A percentile compares a stretch with the other conserved stretches of the same genome.
These are phyloP conservation scores for Andrena hattorfiana DNA, from an alignment of 2,888 invertebrate species.

Conservation along the genomic window DNA sequence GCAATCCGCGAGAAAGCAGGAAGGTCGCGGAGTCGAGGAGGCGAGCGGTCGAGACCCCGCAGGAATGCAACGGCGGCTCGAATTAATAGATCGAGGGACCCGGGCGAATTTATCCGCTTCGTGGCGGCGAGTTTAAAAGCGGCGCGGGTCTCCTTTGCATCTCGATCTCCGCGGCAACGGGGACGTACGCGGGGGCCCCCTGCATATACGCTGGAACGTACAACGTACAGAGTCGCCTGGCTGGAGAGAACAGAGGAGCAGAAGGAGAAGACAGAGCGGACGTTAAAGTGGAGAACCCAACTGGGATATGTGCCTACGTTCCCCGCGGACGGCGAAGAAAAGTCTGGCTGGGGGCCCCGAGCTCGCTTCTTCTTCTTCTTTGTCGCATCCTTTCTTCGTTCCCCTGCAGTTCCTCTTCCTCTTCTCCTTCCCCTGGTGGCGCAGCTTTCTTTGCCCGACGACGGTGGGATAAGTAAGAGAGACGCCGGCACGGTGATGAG, in stretches of 20 bases:
- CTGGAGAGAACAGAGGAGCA: conserved; percentile 25
- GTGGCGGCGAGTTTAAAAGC: conserved; percentile 81
- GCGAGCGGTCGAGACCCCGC: conserved; percentile 76
- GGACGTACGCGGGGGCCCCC: conserved; percentile 54
- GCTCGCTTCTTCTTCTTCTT: conserved; percentile 50
- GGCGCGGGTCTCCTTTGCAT: conserved; percentile 81
- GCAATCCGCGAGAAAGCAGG: conserved; percentile 77
- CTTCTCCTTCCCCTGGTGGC: background rate
- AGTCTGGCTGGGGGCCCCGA: conserved; percentile 39
- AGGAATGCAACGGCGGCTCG: conserved; percentile 82
- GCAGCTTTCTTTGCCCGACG: conserved; percentile 30
- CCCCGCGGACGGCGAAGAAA: conserved; percentile 60
- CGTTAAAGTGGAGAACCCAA: conserved; percentile 64
- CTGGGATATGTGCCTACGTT: conserved; percentile 61
- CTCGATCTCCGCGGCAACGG: conserved; percentile 75
- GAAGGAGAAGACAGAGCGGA: conserved; percentile 59
- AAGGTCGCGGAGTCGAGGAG: conserved; percentile 59
- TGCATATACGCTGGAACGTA: conserved; percentile 62
- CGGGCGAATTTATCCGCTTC: conserved; percentile 83
- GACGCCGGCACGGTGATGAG: conserved; percentile 60
- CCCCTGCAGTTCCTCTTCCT: background rate
- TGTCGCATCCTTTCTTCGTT: conserved; percentile 40
- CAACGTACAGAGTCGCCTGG: conserved; percentile 43
- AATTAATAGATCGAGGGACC: conserved; percentile 84
- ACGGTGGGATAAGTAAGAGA: conserved; percentile 58